A percentile compares a stretch with the other conserved stretches of the same genome.
Evolutionary conservation across 2,888 invertebrate species (phyloP).

Genomic region (Agrochola litura): DNA sequence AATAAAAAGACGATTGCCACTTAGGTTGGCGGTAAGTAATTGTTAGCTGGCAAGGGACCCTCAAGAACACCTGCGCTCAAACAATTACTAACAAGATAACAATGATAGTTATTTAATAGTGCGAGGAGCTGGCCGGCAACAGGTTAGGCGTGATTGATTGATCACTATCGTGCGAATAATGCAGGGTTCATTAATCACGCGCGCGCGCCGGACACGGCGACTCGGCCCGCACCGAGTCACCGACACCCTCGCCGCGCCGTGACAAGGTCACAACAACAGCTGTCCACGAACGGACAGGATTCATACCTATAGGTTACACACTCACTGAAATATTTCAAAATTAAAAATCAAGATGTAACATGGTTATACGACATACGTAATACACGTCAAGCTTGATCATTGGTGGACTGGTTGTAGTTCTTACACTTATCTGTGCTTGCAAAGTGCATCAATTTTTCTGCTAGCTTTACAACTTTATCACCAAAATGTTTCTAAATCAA

Average conservation of each 20-base stretch:
- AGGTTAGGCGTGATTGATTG: conserved; percentile 75
- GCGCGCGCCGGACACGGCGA: conserved; percentile 51
- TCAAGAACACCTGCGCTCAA: conserved; percentile 44
- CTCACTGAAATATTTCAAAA: neutral
- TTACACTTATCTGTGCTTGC: neutral
- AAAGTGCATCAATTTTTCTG: neutral
- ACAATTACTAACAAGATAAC: conserved; percentile 59
- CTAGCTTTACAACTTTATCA: neutral
- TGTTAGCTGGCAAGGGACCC: conserved; percentile 11
- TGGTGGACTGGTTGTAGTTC: neutral
- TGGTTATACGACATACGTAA: too few species aligned
- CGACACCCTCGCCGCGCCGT: conserved; percentile 44
- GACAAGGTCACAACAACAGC: conserved; percentile 60
- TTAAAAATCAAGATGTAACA: neutral
- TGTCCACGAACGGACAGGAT: conserved; percentile 26
- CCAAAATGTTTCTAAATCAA: neutral
- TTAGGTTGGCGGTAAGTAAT: conserved; percentile 28
- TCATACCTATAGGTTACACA: neutral
- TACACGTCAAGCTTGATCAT: neutral
- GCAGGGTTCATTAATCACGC: conserved; percentile 74
- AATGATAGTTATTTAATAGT: conserved; percentile 65
- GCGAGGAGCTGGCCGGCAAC: conserved; percentile 65
- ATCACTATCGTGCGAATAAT: conserved; percentile 74
- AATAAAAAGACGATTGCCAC: conserved; percentile 26
- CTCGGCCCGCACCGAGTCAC: conserved; percentile 34